Conservation (phyloP, 2,888 invertebrate species). For the Spodoptera picta region DNA sequence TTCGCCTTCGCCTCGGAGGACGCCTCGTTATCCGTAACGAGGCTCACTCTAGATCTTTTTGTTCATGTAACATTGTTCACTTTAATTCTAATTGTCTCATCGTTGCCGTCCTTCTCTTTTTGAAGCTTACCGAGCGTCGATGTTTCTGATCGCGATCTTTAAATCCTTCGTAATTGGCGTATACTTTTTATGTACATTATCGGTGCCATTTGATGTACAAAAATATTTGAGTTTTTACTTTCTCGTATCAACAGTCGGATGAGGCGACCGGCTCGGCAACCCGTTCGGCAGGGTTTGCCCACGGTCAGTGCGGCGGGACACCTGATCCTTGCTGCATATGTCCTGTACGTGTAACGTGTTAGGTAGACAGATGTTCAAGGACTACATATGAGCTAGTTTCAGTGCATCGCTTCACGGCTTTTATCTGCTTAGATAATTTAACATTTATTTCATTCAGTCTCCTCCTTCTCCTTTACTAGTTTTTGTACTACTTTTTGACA, state of each 20-base stretch:
- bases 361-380: slow-evolving; percentile 77
- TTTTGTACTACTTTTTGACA: slow-evolving; percentile 11
- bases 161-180: slow-evolving; percentile 56
- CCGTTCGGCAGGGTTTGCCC: slow-evolving; percentile 78
- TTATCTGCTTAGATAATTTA: slow-evolving; percentile 39
- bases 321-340: slow-evolving; percentile 84
- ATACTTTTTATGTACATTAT: slow-evolving; percentile 53
- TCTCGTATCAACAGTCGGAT: slow-evolving; percentile 62
- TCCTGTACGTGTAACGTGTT: slow-evolving; percentile 64
- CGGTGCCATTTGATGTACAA: slow-evolving; percentile 62
- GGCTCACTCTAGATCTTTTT: slow-evolving; percentile 67
- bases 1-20: slow-evolving; percentile 70
- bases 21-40: slow-evolving; percentile 72
- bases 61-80: slow-evolving; percentile 68
- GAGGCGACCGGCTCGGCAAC: slow-evolving; percentile 72
- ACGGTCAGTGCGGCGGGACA: slow-evolving; percentile 85
- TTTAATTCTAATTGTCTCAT: slow-evolving; percentile 67
- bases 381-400: slow-evolving; percentile 63
- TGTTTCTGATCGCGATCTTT: slow-evolving; percentile 49
- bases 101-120: slow-evolving; percentile 51
- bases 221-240: slow-evolving; percentile 74
- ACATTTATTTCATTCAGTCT: slow-evolving; percentile 18
- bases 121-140: slow-evolving; percentile 37
- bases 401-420: slow-evolving; percentile 35
- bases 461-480: background rate